These are phyloP conservation scores for Odocoileus virginianus DNA, from an alignment of 2,113 vertebrate genomes.

Conservation along the genomic window DNA sequence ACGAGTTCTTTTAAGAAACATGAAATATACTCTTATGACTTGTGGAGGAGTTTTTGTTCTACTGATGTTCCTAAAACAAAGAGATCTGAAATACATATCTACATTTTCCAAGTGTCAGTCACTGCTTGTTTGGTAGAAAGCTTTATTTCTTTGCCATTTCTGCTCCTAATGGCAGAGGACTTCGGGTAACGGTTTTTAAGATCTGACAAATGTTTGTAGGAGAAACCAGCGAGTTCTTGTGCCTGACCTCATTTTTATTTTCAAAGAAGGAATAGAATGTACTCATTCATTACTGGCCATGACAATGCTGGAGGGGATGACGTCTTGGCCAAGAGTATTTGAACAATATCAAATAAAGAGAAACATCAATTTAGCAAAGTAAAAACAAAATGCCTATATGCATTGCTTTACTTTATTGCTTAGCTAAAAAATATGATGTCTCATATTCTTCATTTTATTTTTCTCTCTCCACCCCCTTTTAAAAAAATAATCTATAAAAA, in stretches of 20 bases:
- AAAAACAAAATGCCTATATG: background rate
- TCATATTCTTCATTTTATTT: background rate
- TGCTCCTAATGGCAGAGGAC: background rate
- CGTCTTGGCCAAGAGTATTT: background rate
- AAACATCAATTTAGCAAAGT: background rate
- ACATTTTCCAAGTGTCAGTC: background rate
- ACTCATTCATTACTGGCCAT: background rate
- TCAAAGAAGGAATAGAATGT: background rate
- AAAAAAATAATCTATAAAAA: background rate
- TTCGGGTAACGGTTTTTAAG: conserved; percentile 11
- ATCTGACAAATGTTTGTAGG: background rate
- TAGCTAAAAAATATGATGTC: background rate
- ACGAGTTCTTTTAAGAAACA: background rate
- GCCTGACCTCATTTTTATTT: conserved; percentile 16
- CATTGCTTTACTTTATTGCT: background rate
- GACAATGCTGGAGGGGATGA: background rate
- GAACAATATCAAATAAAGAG: background rate
- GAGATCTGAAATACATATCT: background rate
- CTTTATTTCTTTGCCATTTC: background rate
- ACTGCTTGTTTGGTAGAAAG: background rate
- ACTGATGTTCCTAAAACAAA: background rate
- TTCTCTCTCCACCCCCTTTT: background rate
- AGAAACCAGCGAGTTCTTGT: background rate
- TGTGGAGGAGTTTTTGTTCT: background rate
- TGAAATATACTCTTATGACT: background rate